Evolutionary conservation across 2,113 vertebrate genomes (phyloP).

Genomic region (Saguinus imperator): DNA sequence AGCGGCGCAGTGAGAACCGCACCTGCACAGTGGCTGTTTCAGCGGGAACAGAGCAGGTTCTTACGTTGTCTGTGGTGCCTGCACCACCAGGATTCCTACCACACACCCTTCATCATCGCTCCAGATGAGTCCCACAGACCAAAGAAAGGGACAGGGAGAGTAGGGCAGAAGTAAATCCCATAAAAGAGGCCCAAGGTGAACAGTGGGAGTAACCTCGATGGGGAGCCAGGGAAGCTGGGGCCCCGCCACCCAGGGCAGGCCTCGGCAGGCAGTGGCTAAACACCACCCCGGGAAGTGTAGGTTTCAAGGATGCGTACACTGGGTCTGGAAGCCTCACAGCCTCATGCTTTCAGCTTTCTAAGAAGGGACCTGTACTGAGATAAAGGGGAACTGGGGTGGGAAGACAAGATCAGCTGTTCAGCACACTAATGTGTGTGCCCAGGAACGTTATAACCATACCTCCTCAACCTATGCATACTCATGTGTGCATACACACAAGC

Average conservation of each 20-base stretch:
- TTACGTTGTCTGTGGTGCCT: accelerated
- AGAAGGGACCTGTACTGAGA: not conserved
- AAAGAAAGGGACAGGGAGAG: not conserved
- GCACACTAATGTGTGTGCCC: accelerated
- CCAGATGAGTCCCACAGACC: too few species aligned
- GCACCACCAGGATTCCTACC: accelerated
- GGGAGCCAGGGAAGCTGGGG: not conserved
- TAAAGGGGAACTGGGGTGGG: not conserved
- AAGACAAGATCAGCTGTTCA: not conserved
- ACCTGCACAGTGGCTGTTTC: accelerated
- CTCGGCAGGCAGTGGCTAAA: not conserved
- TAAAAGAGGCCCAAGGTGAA: accelerated
- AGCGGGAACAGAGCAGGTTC: accelerated
- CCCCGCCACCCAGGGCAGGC: too few species aligned
- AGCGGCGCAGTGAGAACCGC: not conserved
- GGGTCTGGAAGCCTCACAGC: accelerated
- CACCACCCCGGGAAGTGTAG: accelerated
- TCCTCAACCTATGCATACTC: accelerated
- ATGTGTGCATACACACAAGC: not conserved
- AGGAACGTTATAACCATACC: accelerated
- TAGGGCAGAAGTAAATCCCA: too few species aligned
- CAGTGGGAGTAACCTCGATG: accelerated
- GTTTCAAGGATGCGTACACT: accelerated
- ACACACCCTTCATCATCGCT: accelerated
- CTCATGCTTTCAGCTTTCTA: accelerated